A percentile compares a stretch with the other conserved stretches of the same genome.
phyloP scores from a whole-genome alignment of 1,140 invertebrate genomes.

The Drosophila arizonae region DNA sequence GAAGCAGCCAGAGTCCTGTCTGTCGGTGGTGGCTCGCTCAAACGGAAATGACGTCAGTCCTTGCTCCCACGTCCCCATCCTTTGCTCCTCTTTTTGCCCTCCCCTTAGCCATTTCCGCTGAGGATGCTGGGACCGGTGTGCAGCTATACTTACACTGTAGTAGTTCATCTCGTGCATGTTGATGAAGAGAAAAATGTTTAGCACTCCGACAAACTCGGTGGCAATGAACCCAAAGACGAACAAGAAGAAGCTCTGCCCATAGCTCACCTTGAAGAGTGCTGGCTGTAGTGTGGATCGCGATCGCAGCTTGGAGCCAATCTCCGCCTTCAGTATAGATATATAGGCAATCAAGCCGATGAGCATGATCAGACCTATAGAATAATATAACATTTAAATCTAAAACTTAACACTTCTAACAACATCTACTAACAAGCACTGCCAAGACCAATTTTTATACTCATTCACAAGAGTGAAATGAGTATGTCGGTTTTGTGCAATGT shows the following conservation, averaged over 20 bases:
- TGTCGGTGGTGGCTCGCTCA: conserved; percentile 14
- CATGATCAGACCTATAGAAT: conserved; percentile 89
- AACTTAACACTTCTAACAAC: too few relatives aligned
- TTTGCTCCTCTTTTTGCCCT: too few relatives aligned
- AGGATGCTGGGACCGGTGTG: conserved; percentile 11
- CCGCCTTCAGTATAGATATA: conserved; percentile 95
- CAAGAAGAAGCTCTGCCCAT: conserved; percentile 93
- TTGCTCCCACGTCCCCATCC: not conserved
- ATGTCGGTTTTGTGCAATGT: too few relatives aligned
- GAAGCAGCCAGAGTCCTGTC: not conserved
- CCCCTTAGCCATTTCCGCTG: too few relatives aligned
- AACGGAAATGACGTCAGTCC: conserved; percentile 20
- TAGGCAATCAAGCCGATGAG: conserved; percentile 95
- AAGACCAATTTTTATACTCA: too few relatives aligned
- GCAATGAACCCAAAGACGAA: conserved; percentile 92
- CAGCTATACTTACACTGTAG: conserved; percentile 65
- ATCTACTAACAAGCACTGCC: too few relatives aligned
- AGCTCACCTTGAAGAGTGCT: conserved; percentile 92
- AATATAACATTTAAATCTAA: too few relatives aligned
- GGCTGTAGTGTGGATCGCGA: conserved; percentile 90
- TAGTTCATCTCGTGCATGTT: conserved; percentile 86
- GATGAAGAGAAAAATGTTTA: conserved; percentile 94
- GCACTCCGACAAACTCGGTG: conserved; percentile 92
- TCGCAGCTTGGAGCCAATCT: conserved; percentile 92
- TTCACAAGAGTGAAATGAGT: too few relatives aligned